These are phyloP conservation scores for mouse (Mus musculus) DNA, from an alignment of 2,113 vertebrate species.

Conservation along the genomic window DNA sequence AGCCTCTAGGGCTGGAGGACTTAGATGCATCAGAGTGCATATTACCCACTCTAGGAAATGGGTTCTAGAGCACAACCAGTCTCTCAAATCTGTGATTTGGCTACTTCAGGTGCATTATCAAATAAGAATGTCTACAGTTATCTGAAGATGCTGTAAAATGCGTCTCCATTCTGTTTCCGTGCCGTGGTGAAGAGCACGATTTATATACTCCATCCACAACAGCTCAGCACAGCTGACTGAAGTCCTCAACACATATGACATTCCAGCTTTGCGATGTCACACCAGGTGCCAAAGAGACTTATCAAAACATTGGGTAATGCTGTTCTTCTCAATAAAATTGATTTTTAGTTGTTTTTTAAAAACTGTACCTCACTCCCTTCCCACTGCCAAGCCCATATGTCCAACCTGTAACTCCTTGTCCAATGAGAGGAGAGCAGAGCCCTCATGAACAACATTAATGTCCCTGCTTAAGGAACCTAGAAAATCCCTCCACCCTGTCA, in stretches of 20 bases:
- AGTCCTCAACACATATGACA: not conserved
- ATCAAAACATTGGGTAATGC: constrained; percentile 14
- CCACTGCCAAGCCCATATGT: not conserved
- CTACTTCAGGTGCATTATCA: not conserved
- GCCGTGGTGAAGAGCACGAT: not conserved
- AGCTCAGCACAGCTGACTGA: not conserved
- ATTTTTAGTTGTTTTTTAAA: not conserved
- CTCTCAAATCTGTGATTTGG: not conserved
- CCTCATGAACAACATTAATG: too few species aligned
- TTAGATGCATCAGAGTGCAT: not conserved
- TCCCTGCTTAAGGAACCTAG: not conserved
- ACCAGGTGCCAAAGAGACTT: constrained; percentile 2
- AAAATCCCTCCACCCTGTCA: not conserved
- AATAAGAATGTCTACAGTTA: constrained; percentile 20
- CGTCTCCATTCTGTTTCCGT: not conserved
- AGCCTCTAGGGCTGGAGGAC: not conserved
- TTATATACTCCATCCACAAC: constrained; percentile 24
- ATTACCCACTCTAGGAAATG: not conserved
- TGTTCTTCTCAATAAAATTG: not conserved
- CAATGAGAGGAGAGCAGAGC: not conserved
- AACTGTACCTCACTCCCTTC: not conserved
- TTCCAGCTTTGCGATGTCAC: not conserved
- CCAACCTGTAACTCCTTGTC: not conserved
- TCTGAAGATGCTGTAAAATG: constrained; percentile 46
- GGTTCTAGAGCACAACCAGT: constrained; percentile 5